Evolutionary conservation across 2,888 invertebrate species (phyloP).

Genomic region (Microdon myrmicae): DNA sequence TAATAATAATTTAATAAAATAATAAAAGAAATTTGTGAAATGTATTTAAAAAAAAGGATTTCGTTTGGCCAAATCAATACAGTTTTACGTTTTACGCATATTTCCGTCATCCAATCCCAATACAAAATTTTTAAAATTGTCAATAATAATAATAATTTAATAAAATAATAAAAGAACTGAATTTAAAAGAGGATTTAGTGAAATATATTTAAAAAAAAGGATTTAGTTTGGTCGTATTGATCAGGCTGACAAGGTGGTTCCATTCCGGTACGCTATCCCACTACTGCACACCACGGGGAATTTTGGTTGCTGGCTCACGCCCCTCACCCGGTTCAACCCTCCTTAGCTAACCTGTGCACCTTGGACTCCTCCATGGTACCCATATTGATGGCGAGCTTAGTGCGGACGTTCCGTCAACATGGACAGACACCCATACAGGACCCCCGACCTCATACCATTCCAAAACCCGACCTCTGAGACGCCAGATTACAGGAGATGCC

Average conservation of each 20-base stretch:
- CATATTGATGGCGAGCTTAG: slow-evolving; percentile 99
- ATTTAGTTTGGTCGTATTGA: slow-evolving; percentile 77
- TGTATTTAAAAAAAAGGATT: no score
- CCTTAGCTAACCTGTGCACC: slow-evolving; percentile 92
- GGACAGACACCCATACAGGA: slow-evolving; percentile 67
- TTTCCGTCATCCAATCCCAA: no score
- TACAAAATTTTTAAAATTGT: no score
- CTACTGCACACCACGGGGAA: slow-evolving; percentile 98
- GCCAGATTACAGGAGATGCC: slow-evolving; percentile 97
- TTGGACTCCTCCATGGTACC: slow-evolving; percentile 85
- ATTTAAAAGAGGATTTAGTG: no score
- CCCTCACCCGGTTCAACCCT: slow-evolving; percentile 98
- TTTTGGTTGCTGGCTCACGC: slow-evolving; percentile 99
- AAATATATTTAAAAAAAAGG: slow-evolving; percentile 68
- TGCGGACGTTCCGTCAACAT: slow-evolving; percentile 94
- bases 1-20: no score
- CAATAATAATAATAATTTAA: no score
- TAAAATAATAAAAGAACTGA: no score
- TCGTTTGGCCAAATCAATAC: no score
- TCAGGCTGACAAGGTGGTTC: slow-evolving; percentile 83
- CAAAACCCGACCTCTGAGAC: slow-evolving; percentile 87
- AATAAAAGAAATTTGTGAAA: no score
- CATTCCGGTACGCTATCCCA: slow-evolving; percentile 98
- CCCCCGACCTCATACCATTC: slow-evolving; percentile 90
- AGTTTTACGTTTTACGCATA: no score